Percentiles rank a stretch among this genome's conserved stretches.
Conservation (phyloP, 2,888 invertebrate species). For the Drosophila pseudotakahashii region DNA sequence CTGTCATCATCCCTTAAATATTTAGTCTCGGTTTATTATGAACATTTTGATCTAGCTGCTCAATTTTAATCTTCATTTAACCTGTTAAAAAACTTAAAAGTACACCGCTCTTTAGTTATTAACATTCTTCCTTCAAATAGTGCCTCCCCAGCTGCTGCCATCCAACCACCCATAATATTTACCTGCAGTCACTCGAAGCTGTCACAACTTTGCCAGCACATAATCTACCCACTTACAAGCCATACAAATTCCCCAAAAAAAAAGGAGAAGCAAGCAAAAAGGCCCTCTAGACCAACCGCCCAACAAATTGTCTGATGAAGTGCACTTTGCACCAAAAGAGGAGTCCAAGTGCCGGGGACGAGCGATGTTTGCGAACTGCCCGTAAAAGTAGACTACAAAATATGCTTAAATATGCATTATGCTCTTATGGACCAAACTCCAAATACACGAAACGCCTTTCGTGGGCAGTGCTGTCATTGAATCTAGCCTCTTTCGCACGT, state of each 20-base stretch:
- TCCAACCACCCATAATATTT: constrained; percentile 5
- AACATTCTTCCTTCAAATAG: background rate
- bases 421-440: constrained; percentile 59
- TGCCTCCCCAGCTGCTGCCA: background rate
- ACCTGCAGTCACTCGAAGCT: constrained; percentile 13
- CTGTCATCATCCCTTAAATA: too few relatives aligned
- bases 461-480: constrained; percentile 16
- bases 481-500: constrained; percentile 9
- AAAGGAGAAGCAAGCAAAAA: background rate
- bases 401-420: constrained; percentile 80
- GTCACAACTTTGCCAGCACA: constrained; percentile 31
- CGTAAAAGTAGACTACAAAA: constrained; percentile 74
- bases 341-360: too few relatives aligned
- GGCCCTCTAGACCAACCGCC: constrained; percentile 10
- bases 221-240: constrained; percentile 40
- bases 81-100: background rate
- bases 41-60: background rate
- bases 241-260: constrained; percentile 9
- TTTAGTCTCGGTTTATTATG: too few relatives aligned
- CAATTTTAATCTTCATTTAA: background rate
- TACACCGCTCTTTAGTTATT: background rate
- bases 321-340: constrained; percentile 52
- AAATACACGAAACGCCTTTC: constrained; percentile 7
- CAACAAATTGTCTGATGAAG: constrained; percentile 71
- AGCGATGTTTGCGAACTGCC: constrained; percentile 40